Evolutionary conservation across 2,797 vertebrate species (phyloP), one percentile per base, ranked within the genome.

Genomic region (Diplodus sargus): DNA sequence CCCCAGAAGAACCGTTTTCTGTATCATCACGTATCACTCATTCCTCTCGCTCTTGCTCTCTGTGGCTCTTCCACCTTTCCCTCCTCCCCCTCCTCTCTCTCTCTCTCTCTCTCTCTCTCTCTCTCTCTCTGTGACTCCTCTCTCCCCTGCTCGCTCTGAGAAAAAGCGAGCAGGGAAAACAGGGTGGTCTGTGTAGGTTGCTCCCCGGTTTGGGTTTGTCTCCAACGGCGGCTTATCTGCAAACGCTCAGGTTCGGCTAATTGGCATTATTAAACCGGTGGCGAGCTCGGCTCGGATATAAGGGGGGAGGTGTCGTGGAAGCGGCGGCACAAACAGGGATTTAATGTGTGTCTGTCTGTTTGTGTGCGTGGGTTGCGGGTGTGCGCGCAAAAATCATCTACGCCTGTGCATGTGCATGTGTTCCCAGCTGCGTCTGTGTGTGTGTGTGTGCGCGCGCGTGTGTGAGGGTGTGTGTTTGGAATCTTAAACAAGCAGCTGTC

Each of bases 401-500:
- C 73, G 48, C 70, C 42, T n/a, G 28, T 70, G 79, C 74, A 67
- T n/a, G 28, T 70, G 79, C 74, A 67, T 86, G 61, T 86, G 74
- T 85, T 87, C 57, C 74, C 80, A 82, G 74, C 76, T 82, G 77
- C 70, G 81, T 78, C 48, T 67, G 20, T 68, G 39, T 63, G 22
- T 78, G 52, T 66, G 58, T 25, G 25, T 25, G 25, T 80, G 28
- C 4, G 28, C 1, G 51, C 45, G 69, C 51, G 51, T 68, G 61
- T 54, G 53, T 68, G 79, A n/a, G 42, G 43, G 81, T 81, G 83
- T 74, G 83, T 74, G 78, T 68, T 54, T 60, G 64, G 90, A 92
- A 94, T 94, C 86, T 91, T 90, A 93, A 94, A 91, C 88, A 87
- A 90, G 87, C 83, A 81, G 79, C 92, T 94, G 93, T 94, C 94